phyloP scores from a whole-genome alignment of 2,797 vertebrate species.

The Leptatherina wallacei region DNA sequence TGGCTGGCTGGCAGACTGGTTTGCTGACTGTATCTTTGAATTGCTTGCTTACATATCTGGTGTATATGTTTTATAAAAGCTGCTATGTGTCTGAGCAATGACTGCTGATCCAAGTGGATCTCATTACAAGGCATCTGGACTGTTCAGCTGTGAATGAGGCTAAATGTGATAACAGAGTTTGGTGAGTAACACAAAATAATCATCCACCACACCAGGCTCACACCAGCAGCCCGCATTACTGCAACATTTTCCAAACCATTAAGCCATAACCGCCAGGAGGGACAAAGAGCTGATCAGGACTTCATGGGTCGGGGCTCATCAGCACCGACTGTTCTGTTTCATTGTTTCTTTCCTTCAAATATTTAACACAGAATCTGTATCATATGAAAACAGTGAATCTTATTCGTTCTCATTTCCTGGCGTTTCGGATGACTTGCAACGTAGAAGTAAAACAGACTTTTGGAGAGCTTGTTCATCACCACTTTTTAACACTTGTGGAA shows the following conservation, averaged over 20 bases:
- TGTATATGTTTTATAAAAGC: slow-evolving; percentile 35
- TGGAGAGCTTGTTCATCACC: too few species aligned
- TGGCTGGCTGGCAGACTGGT: slow-evolving; percentile 19
- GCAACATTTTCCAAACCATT: slow-evolving; percentile 1
- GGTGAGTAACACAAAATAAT: slow-evolving; percentile 9
- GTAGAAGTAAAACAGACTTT: too few species aligned
- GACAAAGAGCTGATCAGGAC: slow-evolving; percentile 16
- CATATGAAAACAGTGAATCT: too few species aligned
- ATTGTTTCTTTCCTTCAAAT: too few species aligned
- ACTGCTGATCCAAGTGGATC: slow-evolving; percentile 44
- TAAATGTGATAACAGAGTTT: slow-evolving; percentile 24
- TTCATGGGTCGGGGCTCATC: neutral
- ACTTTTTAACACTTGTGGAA: too few species aligned
- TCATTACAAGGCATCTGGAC: slow-evolving; percentile 38
- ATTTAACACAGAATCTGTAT: too few species aligned
- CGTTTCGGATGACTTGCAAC: too few species aligned
- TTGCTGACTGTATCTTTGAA: slow-evolving; percentile 41
- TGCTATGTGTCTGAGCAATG: slow-evolving; percentile 23
- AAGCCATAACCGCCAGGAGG: slow-evolving; percentile 6
- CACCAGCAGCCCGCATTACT: slow-evolving; percentile 3
- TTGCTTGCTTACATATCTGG: slow-evolving; percentile 37
- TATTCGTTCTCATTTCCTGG: too few species aligned
- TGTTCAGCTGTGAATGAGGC: slow-evolving; percentile 28
- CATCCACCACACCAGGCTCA: slow-evolving; percentile 2
- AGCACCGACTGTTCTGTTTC: too few species aligned